phyloP scores from a whole-genome alignment of 2,888 invertebrate species.

The Gandaritis pyraliata region DNA sequence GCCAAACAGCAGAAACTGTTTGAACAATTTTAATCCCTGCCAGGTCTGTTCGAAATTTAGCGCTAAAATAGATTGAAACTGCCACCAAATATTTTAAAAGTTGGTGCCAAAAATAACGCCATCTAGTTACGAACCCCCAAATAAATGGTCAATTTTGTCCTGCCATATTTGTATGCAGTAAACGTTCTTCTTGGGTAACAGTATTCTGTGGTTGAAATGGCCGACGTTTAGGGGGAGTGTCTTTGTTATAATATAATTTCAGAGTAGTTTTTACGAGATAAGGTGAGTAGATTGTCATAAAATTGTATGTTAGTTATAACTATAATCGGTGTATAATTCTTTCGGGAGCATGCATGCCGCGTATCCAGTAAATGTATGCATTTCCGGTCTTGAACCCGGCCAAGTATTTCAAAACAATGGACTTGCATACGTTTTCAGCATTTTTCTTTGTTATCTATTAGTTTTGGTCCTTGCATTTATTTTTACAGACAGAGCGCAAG shows the following conservation, averaged over 20 bases:
- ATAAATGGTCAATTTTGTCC: too few relatives aligned
- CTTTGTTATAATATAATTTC: slow-evolving; percentile 69
- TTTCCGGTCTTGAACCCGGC: slow-evolving; percentile 76
- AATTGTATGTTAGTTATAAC: slow-evolving; percentile 25
- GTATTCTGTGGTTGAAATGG: too few relatives aligned
- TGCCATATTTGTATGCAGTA: too few relatives aligned
- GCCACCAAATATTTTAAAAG: too few relatives aligned
- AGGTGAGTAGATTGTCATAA: slow-evolving; percentile 58
- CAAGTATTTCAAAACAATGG: slow-evolving; percentile 80
- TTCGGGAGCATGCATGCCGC: slow-evolving; percentile 7
- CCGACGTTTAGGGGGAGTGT: slow-evolving; percentile 84
- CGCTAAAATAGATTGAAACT: too few relatives aligned
- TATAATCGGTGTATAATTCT: slow-evolving; percentile 6
- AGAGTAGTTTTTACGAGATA: slow-evolving; percentile 64
- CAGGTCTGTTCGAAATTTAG: too few relatives aligned
- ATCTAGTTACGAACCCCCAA: too few relatives aligned
- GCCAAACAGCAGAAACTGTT: too few relatives aligned
- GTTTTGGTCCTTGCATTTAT: slow-evolving; percentile 13
- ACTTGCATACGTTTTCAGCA: slow-evolving; percentile 57
- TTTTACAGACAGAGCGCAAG: background rate
- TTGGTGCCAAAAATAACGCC: too few relatives aligned
- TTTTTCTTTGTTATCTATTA: slow-evolving; percentile 44
- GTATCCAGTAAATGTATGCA: slow-evolving; percentile 44
- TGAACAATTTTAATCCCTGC: too few relatives aligned
- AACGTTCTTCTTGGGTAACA: too few relatives aligned